phyloP scores from a whole-genome alignment of 2,113 vertebrate genomes.

The Gambusia affinis region DNA sequence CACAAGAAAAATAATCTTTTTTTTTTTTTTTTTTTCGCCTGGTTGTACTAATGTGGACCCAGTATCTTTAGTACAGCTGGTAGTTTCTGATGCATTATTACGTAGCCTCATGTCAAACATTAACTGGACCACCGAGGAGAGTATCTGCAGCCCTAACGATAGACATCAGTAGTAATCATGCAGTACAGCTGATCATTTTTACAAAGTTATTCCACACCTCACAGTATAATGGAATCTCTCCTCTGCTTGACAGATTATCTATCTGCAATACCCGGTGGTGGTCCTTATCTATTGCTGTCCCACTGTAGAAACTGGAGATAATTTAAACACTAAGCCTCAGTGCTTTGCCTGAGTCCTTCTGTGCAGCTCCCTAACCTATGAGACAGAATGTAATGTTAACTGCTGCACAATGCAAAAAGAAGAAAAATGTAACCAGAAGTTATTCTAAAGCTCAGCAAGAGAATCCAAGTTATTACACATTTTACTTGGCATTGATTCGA shows the following conservation, averaged over 20 bases:
- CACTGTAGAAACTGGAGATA: slow-evolving; percentile 57
- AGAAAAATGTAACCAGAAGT: neutral
- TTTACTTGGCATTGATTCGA: slow-evolving; percentile 42
- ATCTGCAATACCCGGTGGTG: slow-evolving; percentile 35
- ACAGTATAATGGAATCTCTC: slow-evolving; percentile 34
- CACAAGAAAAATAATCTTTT: slow-evolving; percentile 43
- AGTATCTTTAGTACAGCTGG: neutral
- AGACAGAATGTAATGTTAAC: slow-evolving; percentile 27
- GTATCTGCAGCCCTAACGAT: slow-evolving; percentile 4
- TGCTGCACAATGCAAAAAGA: slow-evolving; percentile 19
- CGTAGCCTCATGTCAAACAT: neutral
- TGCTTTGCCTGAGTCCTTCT: slow-evolving; percentile 18
- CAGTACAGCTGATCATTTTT: slow-evolving; percentile 26
- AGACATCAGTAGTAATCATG: slow-evolving; percentile 15
- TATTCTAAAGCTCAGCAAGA: slow-evolving; percentile 9
- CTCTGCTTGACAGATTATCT: slow-evolving; percentile 52
- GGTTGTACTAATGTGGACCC: neutral
- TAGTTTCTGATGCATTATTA: neutral
- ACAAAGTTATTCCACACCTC: slow-evolving; percentile 50
- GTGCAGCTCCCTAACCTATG: neutral
- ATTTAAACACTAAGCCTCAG: slow-evolving; percentile 56
- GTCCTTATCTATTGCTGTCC: slow-evolving; percentile 56
- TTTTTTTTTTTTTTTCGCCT: slow-evolving; percentile 24
- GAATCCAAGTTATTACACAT: slow-evolving; percentile 34
- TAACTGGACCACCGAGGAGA: slow-evolving; percentile 10